Conservation (phyloP, 2,888 invertebrate species). For the Conus canariensis region DNA sequence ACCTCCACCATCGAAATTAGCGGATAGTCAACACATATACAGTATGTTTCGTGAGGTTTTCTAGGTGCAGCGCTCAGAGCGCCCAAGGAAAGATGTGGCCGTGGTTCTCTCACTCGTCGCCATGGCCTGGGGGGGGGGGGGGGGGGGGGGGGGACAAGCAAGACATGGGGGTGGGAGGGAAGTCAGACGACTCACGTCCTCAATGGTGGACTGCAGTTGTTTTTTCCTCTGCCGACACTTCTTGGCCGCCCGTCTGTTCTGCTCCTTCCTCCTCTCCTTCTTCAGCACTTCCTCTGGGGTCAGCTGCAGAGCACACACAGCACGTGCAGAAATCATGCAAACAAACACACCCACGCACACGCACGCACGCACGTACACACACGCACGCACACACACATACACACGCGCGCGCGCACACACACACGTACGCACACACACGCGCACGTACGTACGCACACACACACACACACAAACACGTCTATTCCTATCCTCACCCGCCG, state of each 20-base stretch:
- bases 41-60: too few relatives aligned
- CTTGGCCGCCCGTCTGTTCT: conserved; percentile 36
- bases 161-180: too few relatives aligned
- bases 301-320: background rate
- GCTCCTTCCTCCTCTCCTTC: conserved; percentile 37
- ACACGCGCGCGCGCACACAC: background rate
- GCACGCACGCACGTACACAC: background rate
- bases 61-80: too few relatives aligned
- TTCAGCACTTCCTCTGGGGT: conserved; percentile 26
- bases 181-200: background rate
- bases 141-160: too few relatives aligned
- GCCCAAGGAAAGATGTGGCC: too few relatives aligned
- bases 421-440: background rate
- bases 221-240: conserved; percentile 32
- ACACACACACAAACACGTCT: too few relatives aligned
- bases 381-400: background rate
- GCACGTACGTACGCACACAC: too few relatives aligned
- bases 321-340: background rate
- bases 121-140: too few relatives aligned
- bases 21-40: too few relatives aligned
- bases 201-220: background rate
- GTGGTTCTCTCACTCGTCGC: too few relatives aligned
- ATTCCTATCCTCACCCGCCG: too few relatives aligned
- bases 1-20: too few relatives aligned
- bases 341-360: background rate